Percentiles rank a stretch among this genome's conserved stretches.
Evolutionary conservation across 2,113 vertebrate genomes (phyloP).

Genomic region (Ptyas mucosa): DNA sequence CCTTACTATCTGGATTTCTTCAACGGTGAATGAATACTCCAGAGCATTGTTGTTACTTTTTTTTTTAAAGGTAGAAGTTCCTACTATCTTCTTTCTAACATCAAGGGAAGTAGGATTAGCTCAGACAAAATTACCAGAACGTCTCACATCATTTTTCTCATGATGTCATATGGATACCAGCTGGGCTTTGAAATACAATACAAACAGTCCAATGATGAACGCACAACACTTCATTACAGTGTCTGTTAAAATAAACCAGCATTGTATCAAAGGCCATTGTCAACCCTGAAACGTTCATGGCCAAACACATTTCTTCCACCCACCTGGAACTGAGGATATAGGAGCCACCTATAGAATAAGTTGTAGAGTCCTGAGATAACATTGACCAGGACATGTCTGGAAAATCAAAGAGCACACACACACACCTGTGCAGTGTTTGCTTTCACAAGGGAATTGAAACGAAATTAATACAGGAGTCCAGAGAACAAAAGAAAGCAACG

Average conservation of each 20-base stretch:
- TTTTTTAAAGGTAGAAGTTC: not conserved
- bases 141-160: not conserved
- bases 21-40: not conserved
- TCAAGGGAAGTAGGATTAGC: not conserved
- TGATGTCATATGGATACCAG: constrained; percentile 23
- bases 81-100: not conserved
- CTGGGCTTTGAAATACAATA: not conserved
- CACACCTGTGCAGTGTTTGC: not conserved
- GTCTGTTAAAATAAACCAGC: constrained; percentile 32
- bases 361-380: fast-evolving
- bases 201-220: constrained; percentile 3
- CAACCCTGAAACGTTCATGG: not conserved
- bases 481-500: constrained; percentile 16
- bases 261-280: not conserved
- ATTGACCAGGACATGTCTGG: not conserved
- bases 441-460: constrained; percentile 25
- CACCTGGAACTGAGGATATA: not conserved
- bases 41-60: not conserved
- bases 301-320: not conserved
- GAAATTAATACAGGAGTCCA: constrained; percentile 39
- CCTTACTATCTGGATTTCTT: not conserved
- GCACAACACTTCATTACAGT: not conserved
- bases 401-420: not conserved
- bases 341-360: not conserved
- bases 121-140: not conserved